Percentiles rank a stretch among this genome's conserved stretches.
Conservation (phyloP, 1,140 invertebrate genomes). For the Drosophila kikkawai region DNA sequence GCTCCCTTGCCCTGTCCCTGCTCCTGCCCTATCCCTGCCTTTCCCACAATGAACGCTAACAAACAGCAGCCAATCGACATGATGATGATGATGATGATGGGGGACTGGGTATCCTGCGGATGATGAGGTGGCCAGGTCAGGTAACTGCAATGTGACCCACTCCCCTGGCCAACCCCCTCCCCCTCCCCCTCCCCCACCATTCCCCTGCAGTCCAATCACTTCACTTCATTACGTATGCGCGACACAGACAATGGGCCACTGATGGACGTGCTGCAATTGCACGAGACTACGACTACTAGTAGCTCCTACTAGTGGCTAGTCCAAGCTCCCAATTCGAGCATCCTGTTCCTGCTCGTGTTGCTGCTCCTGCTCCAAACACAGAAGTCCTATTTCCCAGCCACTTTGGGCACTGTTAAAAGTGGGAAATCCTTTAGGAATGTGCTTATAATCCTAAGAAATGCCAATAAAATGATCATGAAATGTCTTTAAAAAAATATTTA, state of each 20-base stretch:
- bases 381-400: slow-evolving; percentile 28
- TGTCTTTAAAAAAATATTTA: background rate
- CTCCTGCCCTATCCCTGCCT: slow-evolving; percentile 5
- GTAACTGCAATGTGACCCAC: slow-evolving; percentile 31
- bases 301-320: slow-evolving; percentile 23
- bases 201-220: slow-evolving; percentile 39
- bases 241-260: slow-evolving; percentile 81
- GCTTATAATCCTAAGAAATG: too few relatives aligned
- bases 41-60: slow-evolving; percentile 52
- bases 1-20: background rate
- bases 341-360: slow-evolving; percentile 2
- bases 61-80: slow-evolving; percentile 67
- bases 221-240: slow-evolving; percentile 80
- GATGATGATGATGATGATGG: slow-evolving; percentile 8
- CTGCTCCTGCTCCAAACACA: slow-evolving; percentile 41
- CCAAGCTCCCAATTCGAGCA: background rate
- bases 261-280: slow-evolving; percentile 74
- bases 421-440: background rate
- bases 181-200: background rate
- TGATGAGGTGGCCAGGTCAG: slow-evolving; percentile 41
- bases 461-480: background rate
- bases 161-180: background rate
- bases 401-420: slow-evolving; percentile 28
- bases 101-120: slow-evolving; percentile 15
- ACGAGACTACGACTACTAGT: slow-evolving; percentile 16